Base-by-base conservation (phyloP, 1,140 invertebrate species). In the Ctenoplectra terminalis region DNA sequence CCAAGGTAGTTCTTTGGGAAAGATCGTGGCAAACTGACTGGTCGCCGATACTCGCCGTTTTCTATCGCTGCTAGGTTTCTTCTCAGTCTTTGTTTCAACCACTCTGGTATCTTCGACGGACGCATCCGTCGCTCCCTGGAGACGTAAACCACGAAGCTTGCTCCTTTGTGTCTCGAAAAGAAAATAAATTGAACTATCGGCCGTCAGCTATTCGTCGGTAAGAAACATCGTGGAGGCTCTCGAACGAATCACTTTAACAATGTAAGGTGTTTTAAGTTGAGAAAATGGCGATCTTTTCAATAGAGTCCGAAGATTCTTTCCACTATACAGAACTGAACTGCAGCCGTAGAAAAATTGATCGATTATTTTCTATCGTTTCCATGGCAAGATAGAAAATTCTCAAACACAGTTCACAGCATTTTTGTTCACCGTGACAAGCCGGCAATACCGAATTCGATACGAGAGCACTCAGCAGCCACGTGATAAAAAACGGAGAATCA, bases 181-280 rank as follows among this genome's bases (percentile, higher is more conserved):
- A 20, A 74, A 74, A 48, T 63, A 61, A 61, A 73, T 63, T 50
- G 72, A 50, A 72, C 70, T 26, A 50, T n/a, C 56, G 34, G 40
- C 15, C 56, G 37, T 60, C 71, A 71, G 69, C 50, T 40, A 50
- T 48, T 15, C 67, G 34, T 29, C 31, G 23, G 2, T 29, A 50
- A 56, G 69, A 4, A 40, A 56, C 52, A 17, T 13, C n/a, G 34
- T 17, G 2, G 46, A 17, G 11, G 9, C 46, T 15, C 3, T 48
- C 11, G 34, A 56, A 26, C 20, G 43, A 6, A 15, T 50, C 67
- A 7, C 23, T 34, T 71, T 29, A 26, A 71, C 40, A 43, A 20
- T 56, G 23, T 71, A 40, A 40, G 40, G 4, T 9, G 9, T 9
- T 9, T 40, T 9, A 9, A 40, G 40, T 40, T 9, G 40, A 40